Evolutionary conservation across 1,140 invertebrate species (phyloP), one percentile per base, ranked within the genome.

Genomic region (Stenopsyche tienmushanensis): DNA sequence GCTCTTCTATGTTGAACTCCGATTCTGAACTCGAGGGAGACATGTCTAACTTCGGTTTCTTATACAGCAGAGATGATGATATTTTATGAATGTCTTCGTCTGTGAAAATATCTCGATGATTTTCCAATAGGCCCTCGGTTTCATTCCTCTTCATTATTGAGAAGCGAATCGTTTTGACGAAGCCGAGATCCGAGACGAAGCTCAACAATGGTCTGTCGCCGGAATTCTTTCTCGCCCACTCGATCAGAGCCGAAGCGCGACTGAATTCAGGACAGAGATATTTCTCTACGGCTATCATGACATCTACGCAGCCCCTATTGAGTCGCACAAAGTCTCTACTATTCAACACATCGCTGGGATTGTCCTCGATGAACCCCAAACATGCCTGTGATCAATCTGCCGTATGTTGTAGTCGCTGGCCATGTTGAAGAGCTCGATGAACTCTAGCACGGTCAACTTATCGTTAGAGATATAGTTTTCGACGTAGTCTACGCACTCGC

Each of bases 361-460:
- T 68, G 18, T 68, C 62, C 47, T 68, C 26, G 0, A 68, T 59
- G 20, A 47, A 69, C 3, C 47, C 62, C 3, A 69, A 24, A 18
- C 58, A 69, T 17, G 29, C n/a, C 25, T 5, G 24, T 49, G n/a
- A 49, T 50, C 8, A 69, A 41, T 17, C 9, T 10, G n/a, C 8
- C 25, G 8, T 3, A 49, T 18, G 9, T 65, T 18, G 17, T 62
- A 49, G 2, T 62, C 3, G 0, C 49, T 44, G 13, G 57, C 67
- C 8, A 34, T 39, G 26, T 69, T 62, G n/a, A 65, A 62, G 10
- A 62, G 18, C 5, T 21, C 13, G 15, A 69, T 26, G 2, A 69
- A 47, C 15, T 62, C 58, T 21, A 13, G 15, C 0, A 54, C 10
- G 10, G 9, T 21, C 1, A 57, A 10, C 8, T 39, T 9, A 5